Conservation (phyloP, 2,113 vertebrate species). For the Porphyrio hochstetteri region DNA sequence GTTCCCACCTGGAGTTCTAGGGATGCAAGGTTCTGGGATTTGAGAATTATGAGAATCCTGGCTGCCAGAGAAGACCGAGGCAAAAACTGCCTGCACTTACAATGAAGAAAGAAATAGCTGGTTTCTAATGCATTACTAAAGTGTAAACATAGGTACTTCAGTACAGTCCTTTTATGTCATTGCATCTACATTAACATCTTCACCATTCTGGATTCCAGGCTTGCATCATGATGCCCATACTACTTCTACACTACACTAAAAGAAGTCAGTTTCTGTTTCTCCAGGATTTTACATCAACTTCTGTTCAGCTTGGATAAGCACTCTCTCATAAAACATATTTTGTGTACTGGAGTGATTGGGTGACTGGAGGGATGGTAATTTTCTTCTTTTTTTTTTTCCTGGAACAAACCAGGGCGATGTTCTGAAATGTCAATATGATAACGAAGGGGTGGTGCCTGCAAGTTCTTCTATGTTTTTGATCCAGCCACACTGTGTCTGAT, state of each 20-base stretch:
- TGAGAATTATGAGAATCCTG: no score
- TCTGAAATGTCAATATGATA: neutral
- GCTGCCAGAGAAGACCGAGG: no score
- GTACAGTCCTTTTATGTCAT: neutral
- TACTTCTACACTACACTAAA: neutral
- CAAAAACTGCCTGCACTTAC: neutral
- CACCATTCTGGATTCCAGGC: neutral
- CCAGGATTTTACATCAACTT: neutral
- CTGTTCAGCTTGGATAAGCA: neutral
- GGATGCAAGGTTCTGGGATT: no score
- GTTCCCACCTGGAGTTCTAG: no score
- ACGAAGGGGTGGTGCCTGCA: neutral
- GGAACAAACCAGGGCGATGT: neutral
- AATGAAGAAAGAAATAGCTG: neutral
- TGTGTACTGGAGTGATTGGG: neutral
- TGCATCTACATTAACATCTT: neutral
- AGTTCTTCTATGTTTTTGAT: neutral
- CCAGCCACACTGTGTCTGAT: neutral
- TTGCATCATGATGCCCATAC: neutral
- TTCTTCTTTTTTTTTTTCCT: neutral
- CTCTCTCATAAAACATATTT: neutral
- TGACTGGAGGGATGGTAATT: neutral
- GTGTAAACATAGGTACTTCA: neutral
- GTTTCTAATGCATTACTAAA: neutral
- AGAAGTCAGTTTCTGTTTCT: neutral